Percentiles rank a stretch among this genome's conserved stretches.
phyloP scores from a whole-genome alignment of 1,140 invertebrate genomes.

The Holotrichia oblita region DNA sequence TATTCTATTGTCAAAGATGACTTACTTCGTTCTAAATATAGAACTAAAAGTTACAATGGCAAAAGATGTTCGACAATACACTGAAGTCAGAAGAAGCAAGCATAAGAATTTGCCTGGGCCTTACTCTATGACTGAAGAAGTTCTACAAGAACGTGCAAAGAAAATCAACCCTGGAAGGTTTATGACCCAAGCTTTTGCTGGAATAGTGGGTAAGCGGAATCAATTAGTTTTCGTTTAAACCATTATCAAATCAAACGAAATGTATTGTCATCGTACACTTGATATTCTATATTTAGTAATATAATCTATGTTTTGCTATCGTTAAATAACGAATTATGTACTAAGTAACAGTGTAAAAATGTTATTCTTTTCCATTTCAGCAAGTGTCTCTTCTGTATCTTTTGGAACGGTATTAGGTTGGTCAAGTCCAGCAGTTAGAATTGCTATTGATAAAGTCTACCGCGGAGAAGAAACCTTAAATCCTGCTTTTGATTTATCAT shows the following conservation, averaged over 20 bases:
- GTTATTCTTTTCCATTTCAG: conserved; percentile 41
- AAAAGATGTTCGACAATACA: not conserved
- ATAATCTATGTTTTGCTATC: no score
- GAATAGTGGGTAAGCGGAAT: conserved; percentile 41
- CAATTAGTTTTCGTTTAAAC: no score
- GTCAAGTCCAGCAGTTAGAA: conserved; percentile 43
- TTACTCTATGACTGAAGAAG: conserved; percentile 47
- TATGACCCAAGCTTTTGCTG: conserved; percentile 44
- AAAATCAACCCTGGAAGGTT: conserved; percentile 40
- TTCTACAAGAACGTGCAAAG: conserved; percentile 33
- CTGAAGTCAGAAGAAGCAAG: not conserved
- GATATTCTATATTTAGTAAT: no score
- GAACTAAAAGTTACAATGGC: not conserved
- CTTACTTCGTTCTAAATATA: not conserved
- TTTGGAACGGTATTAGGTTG: conserved; percentile 48
- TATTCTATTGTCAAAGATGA: not conserved
- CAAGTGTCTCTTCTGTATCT: conserved; percentile 42
- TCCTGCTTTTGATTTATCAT: conserved; percentile 11
- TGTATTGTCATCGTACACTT: no score
- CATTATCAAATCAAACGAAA: not conserved
- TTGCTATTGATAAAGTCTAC: conserved; percentile 24
- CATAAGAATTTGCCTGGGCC: conserved; percentile 17
- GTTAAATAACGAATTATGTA: no score
- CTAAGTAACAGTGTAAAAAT: not conserved
- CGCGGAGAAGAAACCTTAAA: not conserved